Percentiles rank a stretch among this genome's conserved stretches.
Conservation (phyloP, 2,888 invertebrate genomes). For the Tethea ocularis region DNA sequence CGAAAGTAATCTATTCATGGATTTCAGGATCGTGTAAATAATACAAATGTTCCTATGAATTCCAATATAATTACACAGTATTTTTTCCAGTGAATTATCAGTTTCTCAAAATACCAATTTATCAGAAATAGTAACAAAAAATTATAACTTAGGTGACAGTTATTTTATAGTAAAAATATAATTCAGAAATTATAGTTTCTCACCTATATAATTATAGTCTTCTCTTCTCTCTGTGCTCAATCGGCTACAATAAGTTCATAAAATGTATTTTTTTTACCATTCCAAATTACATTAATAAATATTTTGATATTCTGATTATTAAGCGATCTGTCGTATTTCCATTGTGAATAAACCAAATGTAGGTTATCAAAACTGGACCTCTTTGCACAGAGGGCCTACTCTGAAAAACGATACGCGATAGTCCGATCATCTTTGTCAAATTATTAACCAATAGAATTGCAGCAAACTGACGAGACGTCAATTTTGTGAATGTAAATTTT, state of each 20-base stretch:
- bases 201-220: too few relatives aligned
- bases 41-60: background rate
- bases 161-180: too few relatives aligned
- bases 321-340: conserved; percentile 14
- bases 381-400: conserved; percentile 14
- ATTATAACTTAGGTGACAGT: too few relatives aligned
- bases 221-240: too few relatives aligned
- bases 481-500: too few relatives aligned
- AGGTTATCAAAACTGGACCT: conserved; percentile 24
- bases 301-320: conserved; percentile 5
- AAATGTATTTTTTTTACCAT: background rate
- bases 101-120: background rate
- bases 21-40: background rate
- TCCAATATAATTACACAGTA: conserved; percentile 17
- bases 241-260: too few relatives aligned
- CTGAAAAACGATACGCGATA: too few relatives aligned
- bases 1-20: background rate
- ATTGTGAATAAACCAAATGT: conserved; percentile 26
- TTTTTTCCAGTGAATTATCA: conserved; percentile 11
- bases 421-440: too few relatives aligned
- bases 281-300: background rate
- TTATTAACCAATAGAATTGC: too few relatives aligned
- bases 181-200: too few relatives aligned
- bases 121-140: too few relatives aligned
- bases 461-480: too few relatives aligned